Percentiles rank a stretch among this genome's conserved stretches.
phyloP scores from a whole-genome alignment of 2,113 vertebrate genomes.

The Epinephelus fuscoguttatus region DNA sequence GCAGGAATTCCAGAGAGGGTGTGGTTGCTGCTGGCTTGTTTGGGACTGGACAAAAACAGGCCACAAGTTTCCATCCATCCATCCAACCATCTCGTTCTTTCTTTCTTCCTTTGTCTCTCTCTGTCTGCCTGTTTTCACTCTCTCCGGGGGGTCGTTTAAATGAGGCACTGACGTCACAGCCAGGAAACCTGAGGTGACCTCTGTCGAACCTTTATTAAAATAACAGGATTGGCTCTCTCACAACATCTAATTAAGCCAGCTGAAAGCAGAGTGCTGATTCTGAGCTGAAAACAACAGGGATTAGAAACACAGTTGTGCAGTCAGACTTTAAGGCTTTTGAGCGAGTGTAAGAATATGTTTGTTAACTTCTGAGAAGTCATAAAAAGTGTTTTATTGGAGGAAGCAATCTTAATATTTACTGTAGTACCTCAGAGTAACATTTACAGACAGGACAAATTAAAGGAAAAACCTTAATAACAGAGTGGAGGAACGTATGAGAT shows the following conservation, averaged over 20 bases:
- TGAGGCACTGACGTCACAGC: slow-evolving; percentile 53
- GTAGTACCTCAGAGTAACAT: slow-evolving; percentile 13
- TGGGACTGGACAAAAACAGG: slow-evolving; percentile 73
- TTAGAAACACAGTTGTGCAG: slow-evolving; percentile 1
- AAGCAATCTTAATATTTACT: slow-evolving; percentile 27
- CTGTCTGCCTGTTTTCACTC: slow-evolving; percentile 55
- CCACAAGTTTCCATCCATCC: slow-evolving; percentile 70
- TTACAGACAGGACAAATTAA: background rate
- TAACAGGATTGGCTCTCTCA: slow-evolving; percentile 41
- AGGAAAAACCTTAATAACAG: too few relatives aligned
- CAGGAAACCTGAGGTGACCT: slow-evolving; percentile 63
- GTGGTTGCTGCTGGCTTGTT: slow-evolving; percentile 73
- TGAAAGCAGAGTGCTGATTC: slow-evolving; percentile 15
- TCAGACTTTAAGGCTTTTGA: background rate
- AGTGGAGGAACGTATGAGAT: too few relatives aligned
- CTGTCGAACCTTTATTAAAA: slow-evolving; percentile 51
- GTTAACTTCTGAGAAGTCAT: slow-evolving; percentile 25
- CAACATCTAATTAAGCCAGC: slow-evolving; percentile 40
- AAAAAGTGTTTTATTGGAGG: slow-evolving; percentile 15
- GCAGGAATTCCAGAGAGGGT: slow-evolving; percentile 81
- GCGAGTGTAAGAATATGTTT: background rate
- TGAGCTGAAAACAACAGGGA: slow-evolving; percentile 25
- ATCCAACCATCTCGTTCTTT: slow-evolving; percentile 22
- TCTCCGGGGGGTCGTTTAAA: slow-evolving; percentile 53
- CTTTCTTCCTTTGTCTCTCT: slow-evolving; percentile 41